Percentiles rank a stretch among this genome's conserved stretches.
These are phyloP conservation scores for Portunus trituberculatus DNA, from an alignment of 1,140 invertebrate species.

Conservation along the genomic window DNA sequence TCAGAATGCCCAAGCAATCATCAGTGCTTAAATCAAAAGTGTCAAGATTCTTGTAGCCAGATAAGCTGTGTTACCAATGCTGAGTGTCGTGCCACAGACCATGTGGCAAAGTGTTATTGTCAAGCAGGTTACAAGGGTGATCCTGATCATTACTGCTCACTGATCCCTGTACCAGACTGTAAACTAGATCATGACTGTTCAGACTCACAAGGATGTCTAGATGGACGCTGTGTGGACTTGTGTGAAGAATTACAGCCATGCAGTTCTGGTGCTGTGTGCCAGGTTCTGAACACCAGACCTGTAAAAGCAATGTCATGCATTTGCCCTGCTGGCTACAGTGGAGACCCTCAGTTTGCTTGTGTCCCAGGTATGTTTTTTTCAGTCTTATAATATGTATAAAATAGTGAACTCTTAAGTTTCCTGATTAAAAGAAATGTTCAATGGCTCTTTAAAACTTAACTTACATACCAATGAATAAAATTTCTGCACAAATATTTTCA, in stretches of 20 bases:
- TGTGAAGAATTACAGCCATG: conserved; percentile 79
- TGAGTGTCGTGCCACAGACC: conserved; percentile 78
- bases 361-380: conserved; percentile 84
- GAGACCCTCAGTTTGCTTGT: conserved; percentile 87
- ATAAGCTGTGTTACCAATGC: conserved; percentile 78
- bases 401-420: too few species aligned
- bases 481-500: too few species aligned
- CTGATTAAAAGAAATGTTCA: too few species aligned
- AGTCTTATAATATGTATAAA: neutral
- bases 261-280: conserved; percentile 81
- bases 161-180: conserved; percentile 82
- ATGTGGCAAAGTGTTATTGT: conserved; percentile 79
- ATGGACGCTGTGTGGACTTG: conserved; percentile 78
- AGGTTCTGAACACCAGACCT: conserved; percentile 89
- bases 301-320: conserved; percentile 93
- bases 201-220: conserved; percentile 79
- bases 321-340: conserved; percentile 88
- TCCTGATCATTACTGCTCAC: conserved; percentile 85
- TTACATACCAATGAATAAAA: too few species aligned
- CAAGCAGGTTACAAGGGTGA: conserved; percentile 80
- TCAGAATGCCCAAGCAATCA: conserved; percentile 79
- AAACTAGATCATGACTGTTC: conserved; percentile 79
- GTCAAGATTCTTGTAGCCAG: conserved; percentile 80
- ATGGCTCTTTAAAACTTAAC: too few species aligned
- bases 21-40: conserved; percentile 78